phyloP scores from a whole-genome alignment of 2,797 vertebrate species.

The Catamblyrhynchus diadema region DNA sequence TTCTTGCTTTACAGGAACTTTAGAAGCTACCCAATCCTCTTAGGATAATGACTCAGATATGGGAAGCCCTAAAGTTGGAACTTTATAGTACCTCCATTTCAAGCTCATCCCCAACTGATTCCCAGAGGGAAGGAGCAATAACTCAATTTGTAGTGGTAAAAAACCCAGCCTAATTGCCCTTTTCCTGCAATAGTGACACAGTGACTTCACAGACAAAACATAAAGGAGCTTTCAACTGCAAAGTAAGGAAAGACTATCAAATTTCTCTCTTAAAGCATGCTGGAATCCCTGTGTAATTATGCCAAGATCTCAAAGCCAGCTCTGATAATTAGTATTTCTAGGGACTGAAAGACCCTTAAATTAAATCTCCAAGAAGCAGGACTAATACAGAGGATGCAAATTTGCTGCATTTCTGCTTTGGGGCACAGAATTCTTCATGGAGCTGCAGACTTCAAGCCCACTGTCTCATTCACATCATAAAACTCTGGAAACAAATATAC shows the following conservation, averaged over 20 bases:
- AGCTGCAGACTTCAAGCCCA: not conserved
- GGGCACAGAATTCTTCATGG: not conserved
- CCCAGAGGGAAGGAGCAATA: not conserved
- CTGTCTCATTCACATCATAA: not conserved
- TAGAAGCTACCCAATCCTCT: not conserved
- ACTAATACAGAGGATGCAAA: not conserved
- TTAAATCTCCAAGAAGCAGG: not conserved
- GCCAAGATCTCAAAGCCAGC: not conserved
- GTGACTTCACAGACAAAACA: not conserved
- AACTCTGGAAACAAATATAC: not conserved
- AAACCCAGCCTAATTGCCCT: not conserved
- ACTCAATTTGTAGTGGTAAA: not conserved
- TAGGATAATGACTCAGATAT: accelerated
- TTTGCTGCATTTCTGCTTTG: not conserved
- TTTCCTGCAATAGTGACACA: not conserved
- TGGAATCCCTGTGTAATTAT: not conserved
- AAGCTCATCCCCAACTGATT: not conserved
- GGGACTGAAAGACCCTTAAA: not conserved
- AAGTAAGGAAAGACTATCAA: not conserved
- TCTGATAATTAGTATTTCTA: not conserved
- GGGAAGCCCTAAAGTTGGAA: not conserved
- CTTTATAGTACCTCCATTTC: not conserved
- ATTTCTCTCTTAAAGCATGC: not conserved
- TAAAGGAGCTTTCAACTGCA: not conserved
- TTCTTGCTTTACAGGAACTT: not conserved